Base-by-base conservation (phyloP, 2,113 vertebrate species). In the Vombatus ursinus region DNA sequence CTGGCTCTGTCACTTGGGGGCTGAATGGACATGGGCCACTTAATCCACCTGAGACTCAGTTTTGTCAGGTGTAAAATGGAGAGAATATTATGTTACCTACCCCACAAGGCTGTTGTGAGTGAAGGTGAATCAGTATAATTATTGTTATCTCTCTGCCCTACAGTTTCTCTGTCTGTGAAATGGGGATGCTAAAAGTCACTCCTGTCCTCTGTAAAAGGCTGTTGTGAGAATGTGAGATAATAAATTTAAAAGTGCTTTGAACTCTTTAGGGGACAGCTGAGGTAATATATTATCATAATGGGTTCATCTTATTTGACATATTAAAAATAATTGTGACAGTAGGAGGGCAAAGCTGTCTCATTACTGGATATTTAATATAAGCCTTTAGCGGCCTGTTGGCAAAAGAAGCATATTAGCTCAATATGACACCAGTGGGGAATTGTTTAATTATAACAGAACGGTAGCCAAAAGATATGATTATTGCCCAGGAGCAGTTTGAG, bases 321-420 rank as follows among this genome's bases (percentile, higher is more conserved):
- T 97, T 98, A 96, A 98, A 98, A 95, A 98, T 97, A 96, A 96
- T 93, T 98, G 68, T 98, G 98, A 97, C 96, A 97, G 92, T 96
- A 53, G 97, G 95, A 97, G 90, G 92, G 94, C 97, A 97, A 95
- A 97, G 47, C 94, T 97, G 92, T 97, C 98, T 98, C 92, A 95
- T 97, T 98, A 93, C 91, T 97, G 61, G 25, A 93, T 97, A 98
- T 97, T 98, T 98, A 98, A 97, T 97, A 94, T 91, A 95, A 96
- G 90, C 89, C 94, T 95, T 98, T 94, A 96, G 92, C 0, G 91
- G 96, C 25, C 95, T 96, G 94, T 96, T 97, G 96, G 95, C 96
- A 97, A 98, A 97, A 97, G 94, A 95, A 98, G 50, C 92, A 92
- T 95, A 97, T 92, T 96, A 96, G 96, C 94, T 98, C 97, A 96